Conservation (phyloP, 2,797 vertebrate species). For the Naso thynnoides region DNA sequence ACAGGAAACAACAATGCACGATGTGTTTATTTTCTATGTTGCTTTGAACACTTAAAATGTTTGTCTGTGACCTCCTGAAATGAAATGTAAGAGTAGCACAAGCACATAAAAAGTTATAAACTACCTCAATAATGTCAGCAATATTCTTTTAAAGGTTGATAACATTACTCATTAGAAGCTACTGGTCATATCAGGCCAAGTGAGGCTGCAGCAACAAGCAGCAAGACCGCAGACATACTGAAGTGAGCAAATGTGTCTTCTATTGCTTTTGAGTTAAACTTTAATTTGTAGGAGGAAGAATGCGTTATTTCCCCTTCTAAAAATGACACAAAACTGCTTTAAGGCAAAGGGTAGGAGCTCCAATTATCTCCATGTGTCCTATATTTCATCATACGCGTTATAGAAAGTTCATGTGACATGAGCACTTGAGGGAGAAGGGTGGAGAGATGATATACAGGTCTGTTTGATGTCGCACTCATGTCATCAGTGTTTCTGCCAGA, state of each 20-base stretch:
- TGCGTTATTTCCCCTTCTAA: neutral
- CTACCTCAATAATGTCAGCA: neutral
- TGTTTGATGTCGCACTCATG: constrained; percentile 53
- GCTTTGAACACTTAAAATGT: no score
- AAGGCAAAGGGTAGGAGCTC: neutral
- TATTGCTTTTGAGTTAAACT: neutral
- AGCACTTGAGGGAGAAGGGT: constrained; percentile 22
- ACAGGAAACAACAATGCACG: neutral
- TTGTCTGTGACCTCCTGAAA: no score
- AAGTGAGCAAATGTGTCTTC: neutral
- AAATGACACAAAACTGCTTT: neutral
- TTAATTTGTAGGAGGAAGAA: neutral
- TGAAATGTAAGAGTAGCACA: no score
- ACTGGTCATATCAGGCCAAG: neutral
- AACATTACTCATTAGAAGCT: neutral
- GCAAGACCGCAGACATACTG: neutral
- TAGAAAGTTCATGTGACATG: constrained; percentile 21
- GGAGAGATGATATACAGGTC: constrained; percentile 36
- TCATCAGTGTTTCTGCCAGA: constrained; percentile 39
- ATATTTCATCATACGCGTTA: constrained; percentile 31
- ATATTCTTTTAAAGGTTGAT: neutral
- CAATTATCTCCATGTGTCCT: constrained; percentile 22
- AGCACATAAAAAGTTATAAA: neutral
- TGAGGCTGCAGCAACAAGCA: neutral
- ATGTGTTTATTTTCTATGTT: no score